These are phyloP conservation scores for Heterotilapia buettikoferi DNA, from an alignment of 2,113 vertebrate species.

Conservation along the genomic window DNA sequence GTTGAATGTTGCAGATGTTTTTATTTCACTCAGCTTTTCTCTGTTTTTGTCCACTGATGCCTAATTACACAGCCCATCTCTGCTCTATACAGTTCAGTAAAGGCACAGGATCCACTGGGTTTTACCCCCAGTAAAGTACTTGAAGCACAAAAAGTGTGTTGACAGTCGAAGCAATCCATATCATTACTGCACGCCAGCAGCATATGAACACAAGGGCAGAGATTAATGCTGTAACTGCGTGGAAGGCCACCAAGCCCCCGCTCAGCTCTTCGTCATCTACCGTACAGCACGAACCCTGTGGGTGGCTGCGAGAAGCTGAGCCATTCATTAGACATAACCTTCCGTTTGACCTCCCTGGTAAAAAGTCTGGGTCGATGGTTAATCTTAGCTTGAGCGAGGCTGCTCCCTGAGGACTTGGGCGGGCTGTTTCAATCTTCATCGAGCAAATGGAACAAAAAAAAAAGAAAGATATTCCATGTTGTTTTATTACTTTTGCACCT, in stretches of 20 bases:
- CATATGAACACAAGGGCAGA: not conserved
- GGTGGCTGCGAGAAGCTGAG: not conserved
- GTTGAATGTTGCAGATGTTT: not conserved
- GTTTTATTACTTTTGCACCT: not conserved
- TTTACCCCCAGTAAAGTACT: not conserved
- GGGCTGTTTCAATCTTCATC: not conserved
- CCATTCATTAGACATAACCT: constrained; percentile 44
- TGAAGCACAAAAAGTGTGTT: not conserved
- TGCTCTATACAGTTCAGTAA: not conserved
- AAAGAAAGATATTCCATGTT: not conserved
- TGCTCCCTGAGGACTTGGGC: not conserved
- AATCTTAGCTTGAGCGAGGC: not conserved
- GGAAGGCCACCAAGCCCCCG: not conserved
- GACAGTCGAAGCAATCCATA: not conserved
- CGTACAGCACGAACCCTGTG: not conserved
- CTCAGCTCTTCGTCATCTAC: not conserved
- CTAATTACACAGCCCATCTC: not conserved
- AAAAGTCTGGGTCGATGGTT: constrained; percentile 13
- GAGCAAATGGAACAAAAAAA: not conserved
- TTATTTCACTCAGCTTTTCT: not conserved
- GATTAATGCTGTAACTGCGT: constrained; percentile 3
- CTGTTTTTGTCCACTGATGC: not conserved
- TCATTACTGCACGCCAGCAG: not conserved
- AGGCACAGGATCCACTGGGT: not conserved
- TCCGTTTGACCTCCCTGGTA: constrained; percentile 28